phyloP scores from a whole-genome alignment of 2,888 invertebrate species.

The Toxonevra muliebris region DNA sequence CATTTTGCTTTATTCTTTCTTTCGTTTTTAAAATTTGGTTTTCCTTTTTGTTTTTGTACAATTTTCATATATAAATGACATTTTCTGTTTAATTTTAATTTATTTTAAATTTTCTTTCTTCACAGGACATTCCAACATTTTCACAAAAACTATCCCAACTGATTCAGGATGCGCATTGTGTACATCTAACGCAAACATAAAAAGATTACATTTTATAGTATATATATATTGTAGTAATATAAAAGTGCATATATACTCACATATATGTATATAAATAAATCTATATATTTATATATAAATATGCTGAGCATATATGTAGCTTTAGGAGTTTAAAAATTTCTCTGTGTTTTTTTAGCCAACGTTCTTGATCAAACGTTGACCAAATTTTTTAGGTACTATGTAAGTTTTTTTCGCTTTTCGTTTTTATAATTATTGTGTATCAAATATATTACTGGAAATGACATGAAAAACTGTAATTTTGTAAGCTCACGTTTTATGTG shows the following conservation, averaged over 20 bases:
- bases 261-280: conserved; percentile 22
- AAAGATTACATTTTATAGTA: conserved; percentile 22
- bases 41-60: conserved; percentile 21
- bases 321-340: not conserved
- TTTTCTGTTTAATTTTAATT: conserved; percentile 3
- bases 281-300: conserved; percentile 14
- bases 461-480: no score
- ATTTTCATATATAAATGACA: conserved; percentile 1
- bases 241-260: conserved; percentile 26
- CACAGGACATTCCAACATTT: conserved; percentile 65
- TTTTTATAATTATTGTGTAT: no score
- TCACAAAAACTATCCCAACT: conserved; percentile 63
- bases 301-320: conserved; percentile 11
- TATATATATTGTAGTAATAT: conserved; percentile 29
- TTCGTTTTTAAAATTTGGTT: conserved; percentile 2
- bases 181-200: conserved; percentile 57
- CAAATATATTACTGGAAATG: no score
- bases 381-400: no score
- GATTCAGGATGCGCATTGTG: conserved; percentile 63
- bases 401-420: no score
- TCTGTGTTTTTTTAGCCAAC: no score
- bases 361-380: no score
- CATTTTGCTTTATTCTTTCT: conserved; percentile 26
- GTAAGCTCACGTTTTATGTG: no score
- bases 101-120: conserved; percentile 31